Evolutionary conservation across 1,140 invertebrate genomes (phyloP), one percentile per base, ranked within the genome.

Genomic region (Aphaenogaster floridana): DNA sequence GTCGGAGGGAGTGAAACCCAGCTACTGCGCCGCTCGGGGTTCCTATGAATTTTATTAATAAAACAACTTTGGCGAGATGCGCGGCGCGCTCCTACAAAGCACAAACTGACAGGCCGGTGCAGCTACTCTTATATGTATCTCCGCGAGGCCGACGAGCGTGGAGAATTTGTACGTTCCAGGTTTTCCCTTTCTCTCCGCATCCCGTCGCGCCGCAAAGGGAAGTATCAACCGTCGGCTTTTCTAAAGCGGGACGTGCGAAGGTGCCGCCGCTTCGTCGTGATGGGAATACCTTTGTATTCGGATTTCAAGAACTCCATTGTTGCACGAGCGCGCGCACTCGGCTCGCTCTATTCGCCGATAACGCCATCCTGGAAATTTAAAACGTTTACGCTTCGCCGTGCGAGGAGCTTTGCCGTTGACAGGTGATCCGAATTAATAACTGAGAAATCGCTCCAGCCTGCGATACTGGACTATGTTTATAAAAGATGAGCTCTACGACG

Each of bases 11-110:
- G 76, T 83, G 74, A 89, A 83, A 72, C 80, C 79, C 79, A 61
- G 52, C 63, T 57, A 68, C 9, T 54, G 78, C 36, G 21, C 63
- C 6, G 17, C 64, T 21, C 76, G 48, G 61, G 74, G 48, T 59
- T 79, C 68, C 88, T 83, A 91, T 92, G 91, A 92, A 92, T 92
- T 92, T 92, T 89, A 92, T 92, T 92, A 91, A 92, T 92, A 92
- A 92, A 92, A 89, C 91, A 90, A 88, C 86, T 79, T 83, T 59
- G 86, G 42, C 69, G 86, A 45, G 83, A 80, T 77, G 76, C 50
- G 72, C 84, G 59, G 68, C 84, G 57, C 86, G 50, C 39, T 45
- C 72, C 79, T 76, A 90, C 89, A 90, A 90, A 91, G 90, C 79
- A 52, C 11, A 57, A 85, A 61, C 86, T 92, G 91, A 92, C 90